phyloP scores from a whole-genome alignment of 2,113 vertebrate species.

The Sitta europaea region DNA sequence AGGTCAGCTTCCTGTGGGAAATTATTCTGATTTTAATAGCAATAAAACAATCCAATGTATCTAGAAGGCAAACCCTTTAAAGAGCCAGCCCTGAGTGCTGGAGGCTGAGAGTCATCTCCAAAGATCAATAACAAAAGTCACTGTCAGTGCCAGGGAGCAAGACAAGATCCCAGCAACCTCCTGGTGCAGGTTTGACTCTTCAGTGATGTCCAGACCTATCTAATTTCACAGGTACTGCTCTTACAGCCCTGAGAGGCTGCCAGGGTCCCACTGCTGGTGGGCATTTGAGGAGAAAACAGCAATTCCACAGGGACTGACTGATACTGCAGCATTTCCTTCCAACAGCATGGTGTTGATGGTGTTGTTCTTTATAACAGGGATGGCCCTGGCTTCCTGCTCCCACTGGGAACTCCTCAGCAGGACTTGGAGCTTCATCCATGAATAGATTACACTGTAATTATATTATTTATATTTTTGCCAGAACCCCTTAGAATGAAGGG shows the following conservation, averaged over 20 bases:
- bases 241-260: neutral
- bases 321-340: neutral
- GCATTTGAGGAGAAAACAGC: neutral
- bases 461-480: neutral
- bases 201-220: neutral
- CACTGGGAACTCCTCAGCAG: neutral
- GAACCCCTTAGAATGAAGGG: neutral
- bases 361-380: neutral
- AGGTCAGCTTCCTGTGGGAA: neutral
- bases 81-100: neutral
- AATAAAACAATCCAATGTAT: neutral
- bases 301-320: neutral
- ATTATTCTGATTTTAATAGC: neutral
- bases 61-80: neutral
- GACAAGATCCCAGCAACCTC: neutral
- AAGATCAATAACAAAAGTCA: neutral
- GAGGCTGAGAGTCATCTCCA: neutral
- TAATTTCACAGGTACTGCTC: neutral
- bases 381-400: neutral
- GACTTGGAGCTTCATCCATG: neutral
- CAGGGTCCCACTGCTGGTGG: neutral
- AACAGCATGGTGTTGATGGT: neutral
- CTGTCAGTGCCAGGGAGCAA: neutral
- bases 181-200: neutral
- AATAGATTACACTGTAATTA: neutral